Evolutionary conservation across 2,797 vertebrate genomes (phyloP).

Genomic region (Scomberomorus guttatus): DNA sequence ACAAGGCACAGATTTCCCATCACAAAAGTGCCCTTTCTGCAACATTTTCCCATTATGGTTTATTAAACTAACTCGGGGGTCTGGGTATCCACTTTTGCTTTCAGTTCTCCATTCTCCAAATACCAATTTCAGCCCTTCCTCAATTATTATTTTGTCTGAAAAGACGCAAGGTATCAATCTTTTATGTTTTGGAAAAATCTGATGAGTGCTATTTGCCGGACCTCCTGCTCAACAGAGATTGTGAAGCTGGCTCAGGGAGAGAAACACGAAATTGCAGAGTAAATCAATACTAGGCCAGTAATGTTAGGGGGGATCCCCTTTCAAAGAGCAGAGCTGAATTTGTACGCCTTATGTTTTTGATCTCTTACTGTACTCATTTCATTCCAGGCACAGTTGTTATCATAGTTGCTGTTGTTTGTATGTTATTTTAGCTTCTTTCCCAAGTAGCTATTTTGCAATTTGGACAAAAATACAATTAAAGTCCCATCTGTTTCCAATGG

Average conservation of each 20-base stretch:
- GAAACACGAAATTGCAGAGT: conserved; percentile 92
- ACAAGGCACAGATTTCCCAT: conserved; percentile 73
- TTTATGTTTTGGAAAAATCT: conserved; percentile 88
- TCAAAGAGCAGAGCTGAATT: conserved; percentile 92
- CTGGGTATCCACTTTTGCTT: conserved; percentile 77
- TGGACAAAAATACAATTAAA: conserved; percentile 98
- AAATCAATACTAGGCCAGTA: conserved; percentile 90
- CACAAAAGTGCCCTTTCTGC: conserved; percentile 59
- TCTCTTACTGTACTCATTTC: conserved; percentile 92
- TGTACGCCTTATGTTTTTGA: conserved; percentile 91
- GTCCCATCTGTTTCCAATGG: conserved; percentile 98
- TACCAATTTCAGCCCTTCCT: conserved; percentile 81
- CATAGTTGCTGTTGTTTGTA: conserved; percentile 99
- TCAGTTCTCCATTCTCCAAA: conserved; percentile 79
- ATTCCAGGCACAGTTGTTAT: conserved; percentile 96
- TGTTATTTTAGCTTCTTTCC: conserved; percentile 99
- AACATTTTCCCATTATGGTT: conserved; percentile 83
- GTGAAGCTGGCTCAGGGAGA: conserved; percentile 83
- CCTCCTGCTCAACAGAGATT: conserved; percentile 87
- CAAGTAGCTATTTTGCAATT: conserved; percentile 99
- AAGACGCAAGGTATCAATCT: conserved; percentile 87
- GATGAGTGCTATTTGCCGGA: conserved; percentile 84
- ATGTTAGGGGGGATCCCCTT: conserved; percentile 89
- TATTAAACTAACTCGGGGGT: conserved; percentile 83
- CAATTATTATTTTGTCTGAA: conserved; percentile 82